Evolutionary conservation across 2,888 invertebrate genomes (phyloP).

Genomic region (Tetranychus truncatus): DNA sequence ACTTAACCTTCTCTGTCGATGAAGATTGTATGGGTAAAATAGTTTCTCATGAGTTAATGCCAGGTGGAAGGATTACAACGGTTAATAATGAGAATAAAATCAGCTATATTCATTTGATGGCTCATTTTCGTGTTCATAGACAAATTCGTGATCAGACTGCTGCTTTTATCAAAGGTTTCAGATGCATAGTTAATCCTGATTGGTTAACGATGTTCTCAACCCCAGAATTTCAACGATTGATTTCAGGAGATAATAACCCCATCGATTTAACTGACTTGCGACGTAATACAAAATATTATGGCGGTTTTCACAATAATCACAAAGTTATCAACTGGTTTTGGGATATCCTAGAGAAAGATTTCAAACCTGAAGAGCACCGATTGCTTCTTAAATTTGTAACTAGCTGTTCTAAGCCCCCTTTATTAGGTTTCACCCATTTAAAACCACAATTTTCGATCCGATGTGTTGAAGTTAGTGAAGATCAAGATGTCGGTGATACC

Average conservation of each 20-base stretch:
- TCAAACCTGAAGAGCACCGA: constrained; percentile 70
- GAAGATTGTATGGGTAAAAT: constrained; percentile 84
- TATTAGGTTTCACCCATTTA: constrained; percentile 82
- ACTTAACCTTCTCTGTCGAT: constrained; percentile 86
- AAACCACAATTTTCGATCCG: constrained; percentile 95
- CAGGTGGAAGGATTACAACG: constrained; percentile 76
- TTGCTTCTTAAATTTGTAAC: constrained; percentile 87
- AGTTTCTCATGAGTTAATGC: constrained; percentile 80
- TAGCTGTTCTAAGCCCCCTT: constrained; percentile 88
- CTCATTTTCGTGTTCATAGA: constrained; percentile 91
- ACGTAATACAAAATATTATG: constrained; percentile 91
- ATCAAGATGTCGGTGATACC: constrained; percentile 46
- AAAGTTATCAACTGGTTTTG: constrained; percentile 94
- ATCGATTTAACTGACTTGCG: constrained; percentile 52
- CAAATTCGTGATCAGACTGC: constrained; percentile 93
- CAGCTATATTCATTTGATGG: constrained; percentile 93
- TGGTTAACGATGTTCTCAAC: constrained; percentile 88
- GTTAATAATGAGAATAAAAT: constrained; percentile 91
- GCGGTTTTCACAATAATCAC: constrained; percentile 95
- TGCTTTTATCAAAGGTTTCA: constrained; percentile 87
- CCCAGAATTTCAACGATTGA: constrained; percentile 80
- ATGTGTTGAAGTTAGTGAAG: constrained; percentile 96
- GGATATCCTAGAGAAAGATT: constrained; percentile 91
- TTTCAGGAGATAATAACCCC: constrained; percentile 86
- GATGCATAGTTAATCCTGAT: constrained; percentile 80